Evolutionary conservation across 2,888 invertebrate genomes (phyloP), one percentile per base, ranked within the genome.

Genomic region (Lagria hirta): DNA sequence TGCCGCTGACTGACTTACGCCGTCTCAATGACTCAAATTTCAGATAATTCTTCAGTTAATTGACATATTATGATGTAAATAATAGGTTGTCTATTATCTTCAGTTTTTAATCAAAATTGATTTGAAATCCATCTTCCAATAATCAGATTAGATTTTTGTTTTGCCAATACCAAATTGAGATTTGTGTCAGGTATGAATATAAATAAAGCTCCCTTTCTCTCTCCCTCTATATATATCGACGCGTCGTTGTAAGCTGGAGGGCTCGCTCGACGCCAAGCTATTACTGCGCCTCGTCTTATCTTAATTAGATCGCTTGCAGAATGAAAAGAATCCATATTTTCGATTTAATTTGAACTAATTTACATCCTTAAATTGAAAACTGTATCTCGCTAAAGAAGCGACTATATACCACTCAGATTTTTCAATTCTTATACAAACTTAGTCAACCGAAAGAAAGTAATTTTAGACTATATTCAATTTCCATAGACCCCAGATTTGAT

Each of bases 311-410:
- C 70, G 60, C 58, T 56, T 52, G 54, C 60, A 54, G 64, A 67
- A 65, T 68, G 68, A 69, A 69, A 69, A 66, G 68, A 68, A 69
- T 69, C 69, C 69, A 69, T 69, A 69, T 69, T 69, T 69, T 69
- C 68, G 66, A 69, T 69, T 69, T 69, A 69, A 69, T 69, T 69
- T 66, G 62, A 66, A 62, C 69, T 69, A 69, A 69, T 69, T 69
- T 69, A 69, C 69, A 69, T 69, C 66, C 66, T 61, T 60, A 68
- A 69, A 69, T 69, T 68, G 68, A 69, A 68, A 66, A 68, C 55
- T 62, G 57, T 60, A 58, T 59, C 58, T 58, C 42, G 43, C 38
- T 52, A 51, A 52, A 48, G 53, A 47, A 37, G 44, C 26, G 32
- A 23, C 42, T 26, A 34, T 21, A 27, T 24, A 41, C 45, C 41